Percentiles rank a stretch among this genome's conserved stretches.
phyloP scores from a whole-genome alignment of 1,140 invertebrate species.

The Drosophila truncata region DNA sequence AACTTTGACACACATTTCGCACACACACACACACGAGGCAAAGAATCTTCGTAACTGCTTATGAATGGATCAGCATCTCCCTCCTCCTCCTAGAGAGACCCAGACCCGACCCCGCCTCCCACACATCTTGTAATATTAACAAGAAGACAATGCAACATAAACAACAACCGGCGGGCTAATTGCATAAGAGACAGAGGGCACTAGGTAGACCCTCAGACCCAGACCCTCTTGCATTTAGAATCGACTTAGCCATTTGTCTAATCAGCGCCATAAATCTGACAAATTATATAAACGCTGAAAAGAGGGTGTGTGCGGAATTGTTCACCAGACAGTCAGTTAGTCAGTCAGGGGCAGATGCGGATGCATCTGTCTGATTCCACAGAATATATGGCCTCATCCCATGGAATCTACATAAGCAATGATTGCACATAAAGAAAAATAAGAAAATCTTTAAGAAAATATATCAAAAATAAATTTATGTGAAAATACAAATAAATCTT shows the following conservation, averaged over 20 bases:
- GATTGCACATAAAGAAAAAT: background rate
- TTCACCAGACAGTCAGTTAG: conserved; percentile 23
- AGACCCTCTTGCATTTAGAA: conserved; percentile 49
- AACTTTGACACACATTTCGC: conserved; percentile 80
- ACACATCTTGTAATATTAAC: conserved; percentile 34
- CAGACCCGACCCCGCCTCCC: conserved; percentile 10
- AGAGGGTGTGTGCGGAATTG: conserved; percentile 78
- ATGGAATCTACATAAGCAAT: conserved; percentile 20
- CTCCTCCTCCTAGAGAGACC: background rate
- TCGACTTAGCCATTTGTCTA: conserved; percentile 61
- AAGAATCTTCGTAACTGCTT: conserved; percentile 66
- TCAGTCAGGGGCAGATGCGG: conserved; percentile 70
- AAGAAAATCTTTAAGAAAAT: background rate
- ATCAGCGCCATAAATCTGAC: conserved; percentile 78
- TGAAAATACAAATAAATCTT: background rate
- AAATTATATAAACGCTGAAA: conserved; percentile 72
- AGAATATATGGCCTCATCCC: conserved; percentile 39
- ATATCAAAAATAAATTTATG: background rate
- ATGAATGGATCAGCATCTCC: conserved; percentile 61
- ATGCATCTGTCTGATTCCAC: conserved; percentile 70
- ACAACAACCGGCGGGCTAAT: conserved; percentile 69
- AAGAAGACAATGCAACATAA: conserved; percentile 75
- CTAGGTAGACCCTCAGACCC: background rate
- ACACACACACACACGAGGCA: conserved; percentile 40
- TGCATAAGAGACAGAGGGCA: conserved; percentile 59